Conservation (phyloP, 2,797 vertebrate genomes). For the Zonotrichia albicollis region DNA sequence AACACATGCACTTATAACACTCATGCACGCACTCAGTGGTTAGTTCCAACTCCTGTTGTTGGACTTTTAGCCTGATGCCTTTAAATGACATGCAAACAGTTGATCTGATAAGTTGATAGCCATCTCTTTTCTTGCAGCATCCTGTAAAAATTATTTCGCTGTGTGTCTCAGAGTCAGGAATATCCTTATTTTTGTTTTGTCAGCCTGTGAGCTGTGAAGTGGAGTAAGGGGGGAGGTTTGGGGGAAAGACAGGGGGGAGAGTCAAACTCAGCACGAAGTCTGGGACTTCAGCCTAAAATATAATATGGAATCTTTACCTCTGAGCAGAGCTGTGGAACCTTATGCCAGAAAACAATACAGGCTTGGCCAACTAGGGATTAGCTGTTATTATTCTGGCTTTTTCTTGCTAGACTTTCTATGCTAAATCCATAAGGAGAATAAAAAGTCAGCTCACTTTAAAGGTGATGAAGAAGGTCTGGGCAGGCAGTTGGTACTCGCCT, state of each 20-base stretch:
- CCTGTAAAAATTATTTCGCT: constrained; percentile 38
- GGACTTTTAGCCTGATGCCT: not conserved
- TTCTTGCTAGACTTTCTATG: not conserved
- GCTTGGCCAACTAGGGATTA: constrained; percentile 18
- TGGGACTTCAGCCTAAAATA: constrained; percentile 30
- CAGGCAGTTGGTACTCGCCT: not conserved
- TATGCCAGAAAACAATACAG: constrained; percentile 30
- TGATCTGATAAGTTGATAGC: not conserved
- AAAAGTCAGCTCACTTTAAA: not conserved
- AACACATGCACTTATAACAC: not conserved
- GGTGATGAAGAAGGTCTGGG: not conserved
- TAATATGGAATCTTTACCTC: constrained; percentile 32
- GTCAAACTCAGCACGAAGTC: constrained; percentile 1
- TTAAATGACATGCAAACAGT: constrained; percentile 13
- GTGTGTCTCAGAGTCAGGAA: constrained; percentile 5
- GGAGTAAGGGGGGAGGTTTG: not conserved
- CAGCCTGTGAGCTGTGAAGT: not conserved
- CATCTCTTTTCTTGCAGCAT: constrained; percentile 10
- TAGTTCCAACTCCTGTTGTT: not conserved
- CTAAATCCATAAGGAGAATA: not conserved
- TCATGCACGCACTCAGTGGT: not conserved
- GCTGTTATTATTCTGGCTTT: constrained; percentile 13
- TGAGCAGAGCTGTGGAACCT: not conserved
- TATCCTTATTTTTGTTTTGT: constrained; percentile 11
- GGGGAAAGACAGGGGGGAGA: not conserved